phyloP scores from a whole-genome alignment of 2,888 invertebrate genomes.

The Eurytoma californica region DNA sequence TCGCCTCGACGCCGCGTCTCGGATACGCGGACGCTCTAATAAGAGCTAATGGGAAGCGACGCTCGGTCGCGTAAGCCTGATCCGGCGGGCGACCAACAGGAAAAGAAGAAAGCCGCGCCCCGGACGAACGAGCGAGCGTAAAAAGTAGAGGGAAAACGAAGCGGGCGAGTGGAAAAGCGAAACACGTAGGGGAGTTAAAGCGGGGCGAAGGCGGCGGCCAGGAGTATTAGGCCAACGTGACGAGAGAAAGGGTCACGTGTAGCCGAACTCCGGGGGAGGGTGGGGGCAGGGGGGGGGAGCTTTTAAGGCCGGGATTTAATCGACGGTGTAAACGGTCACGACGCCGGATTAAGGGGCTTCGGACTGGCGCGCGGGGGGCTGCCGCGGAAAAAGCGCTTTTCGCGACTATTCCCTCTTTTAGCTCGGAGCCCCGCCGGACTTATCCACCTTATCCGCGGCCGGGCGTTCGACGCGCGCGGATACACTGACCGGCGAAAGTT shows the following conservation, averaged over 20 bases:
- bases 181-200: too few species aligned
- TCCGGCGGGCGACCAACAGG: neutral
- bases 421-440: neutral
- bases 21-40: slow-evolving; percentile 34
- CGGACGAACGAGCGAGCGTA: slow-evolving; percentile 31
- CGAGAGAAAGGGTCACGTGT: slow-evolving; percentile 58
- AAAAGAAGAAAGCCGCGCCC: neutral
- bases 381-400: slow-evolving; percentile 55
- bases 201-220: neutral
- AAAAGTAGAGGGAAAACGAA: slow-evolving; percentile 33
- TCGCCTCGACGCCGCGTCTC: neutral
- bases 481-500: slow-evolving; percentile 7
- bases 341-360: slow-evolving; percentile 62
- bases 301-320: slow-evolving; percentile 68
- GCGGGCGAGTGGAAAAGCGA: slow-evolving; percentile 11
- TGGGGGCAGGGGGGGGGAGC: slow-evolving; percentile 51
- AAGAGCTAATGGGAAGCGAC: slow-evolving; percentile 53
- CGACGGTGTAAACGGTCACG: slow-evolving; percentile 69
- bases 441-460: slow-evolving; percentile 44
- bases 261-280: slow-evolving; percentile 51
- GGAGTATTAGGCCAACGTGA: slow-evolving; percentile 48
- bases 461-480: slow-evolving; percentile 5
- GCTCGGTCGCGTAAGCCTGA: slow-evolving; percentile 21
- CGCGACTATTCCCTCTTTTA: slow-evolving; percentile 45
- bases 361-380: neutral